Evolutionary conservation across 2,113 vertebrate genomes (phyloP).

Genomic region (Raja brachyura): DNA sequence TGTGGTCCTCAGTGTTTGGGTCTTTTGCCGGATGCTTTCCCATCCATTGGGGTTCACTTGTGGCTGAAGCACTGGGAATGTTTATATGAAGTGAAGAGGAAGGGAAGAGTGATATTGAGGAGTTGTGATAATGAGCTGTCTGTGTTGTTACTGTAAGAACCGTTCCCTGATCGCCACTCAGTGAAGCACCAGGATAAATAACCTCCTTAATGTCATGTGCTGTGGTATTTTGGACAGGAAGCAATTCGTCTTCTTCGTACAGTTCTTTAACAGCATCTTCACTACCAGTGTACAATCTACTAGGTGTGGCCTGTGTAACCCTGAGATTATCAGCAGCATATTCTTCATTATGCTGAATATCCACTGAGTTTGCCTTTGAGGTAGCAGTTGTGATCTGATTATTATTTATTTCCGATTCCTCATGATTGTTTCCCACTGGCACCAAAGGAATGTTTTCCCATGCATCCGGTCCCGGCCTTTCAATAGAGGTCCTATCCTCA

Average conservation of each 20-base stretch:
- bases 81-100: neutral
- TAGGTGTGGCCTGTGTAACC: neutral
- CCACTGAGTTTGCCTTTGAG: slow-evolving; percentile 27
- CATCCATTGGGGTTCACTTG: neutral
- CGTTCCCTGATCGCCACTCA: neutral
- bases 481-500: rapidly evolving
- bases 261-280: neutral
- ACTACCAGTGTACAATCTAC: neutral
- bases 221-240: slow-evolving; percentile 41
- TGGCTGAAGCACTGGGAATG: neutral
- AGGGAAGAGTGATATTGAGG: neutral
- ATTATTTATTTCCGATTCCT: slow-evolving; percentile 30
- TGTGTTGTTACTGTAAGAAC: too few relatives aligned
- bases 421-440: neutral
- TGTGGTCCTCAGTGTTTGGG: neutral
- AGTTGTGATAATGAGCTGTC: neutral
- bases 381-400: slow-evolving; percentile 39
- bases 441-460: neutral
- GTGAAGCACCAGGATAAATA: neutral
- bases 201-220: neutral
- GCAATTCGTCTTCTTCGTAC: slow-evolving; percentile 50
- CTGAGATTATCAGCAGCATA: rapidly evolving
- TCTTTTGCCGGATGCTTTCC: neutral
- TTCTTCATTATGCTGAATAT: neutral
- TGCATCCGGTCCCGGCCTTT: rapidly evolving